phyloP scores from a whole-genome alignment of 2,888 invertebrate species.

The Hyppa rectilinea region DNA sequence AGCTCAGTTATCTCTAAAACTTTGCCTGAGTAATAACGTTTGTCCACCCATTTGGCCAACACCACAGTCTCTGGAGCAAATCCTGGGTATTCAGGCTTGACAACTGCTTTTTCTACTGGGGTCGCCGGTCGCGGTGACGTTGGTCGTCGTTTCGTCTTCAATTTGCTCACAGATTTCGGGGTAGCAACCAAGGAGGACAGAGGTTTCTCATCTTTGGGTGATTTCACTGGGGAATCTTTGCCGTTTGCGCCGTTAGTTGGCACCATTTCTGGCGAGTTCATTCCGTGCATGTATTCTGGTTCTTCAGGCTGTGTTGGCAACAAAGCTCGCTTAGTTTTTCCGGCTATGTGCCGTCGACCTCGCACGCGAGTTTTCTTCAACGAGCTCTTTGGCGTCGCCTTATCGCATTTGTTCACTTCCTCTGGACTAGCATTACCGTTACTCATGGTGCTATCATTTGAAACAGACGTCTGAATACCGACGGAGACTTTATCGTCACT shows the following conservation, averaged over 20 bases:
- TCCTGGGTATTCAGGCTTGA: constrained; percentile 83
- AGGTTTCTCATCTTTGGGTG: constrained; percentile 85
- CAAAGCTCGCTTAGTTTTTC: constrained; percentile 85
- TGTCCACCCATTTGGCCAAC: constrained; percentile 93
- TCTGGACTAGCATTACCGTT: constrained; percentile 88
- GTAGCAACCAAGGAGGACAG: constrained; percentile 80
- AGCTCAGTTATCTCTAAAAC: constrained; percentile 90
- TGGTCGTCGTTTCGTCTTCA: constrained; percentile 85
- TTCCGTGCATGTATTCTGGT: constrained; percentile 84
- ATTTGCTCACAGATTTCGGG: constrained; percentile 85
- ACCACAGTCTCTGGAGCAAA: constrained; percentile 87
- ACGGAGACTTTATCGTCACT: constrained; percentile 85
- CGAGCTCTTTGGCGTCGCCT: constrained; percentile 89
- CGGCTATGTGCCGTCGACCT: constrained; percentile 84
- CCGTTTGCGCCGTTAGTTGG: constrained; percentile 82
- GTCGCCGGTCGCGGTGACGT: constrained; percentile 86
- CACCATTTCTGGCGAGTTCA: constrained; percentile 89
- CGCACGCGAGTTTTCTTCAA: constrained; percentile 86
- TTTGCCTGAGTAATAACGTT: constrained; percentile 92
- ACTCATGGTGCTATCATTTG: constrained; percentile 77
- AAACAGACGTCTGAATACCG: constrained; percentile 82
- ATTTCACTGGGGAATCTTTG: constrained; percentile 79
- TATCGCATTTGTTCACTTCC: constrained; percentile 83
- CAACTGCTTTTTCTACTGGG: constrained; percentile 81
- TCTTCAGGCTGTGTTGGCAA: constrained; percentile 87